Conservation (phyloP, 2,797 vertebrate species). For the Pempheris klunzingeri region DNA sequence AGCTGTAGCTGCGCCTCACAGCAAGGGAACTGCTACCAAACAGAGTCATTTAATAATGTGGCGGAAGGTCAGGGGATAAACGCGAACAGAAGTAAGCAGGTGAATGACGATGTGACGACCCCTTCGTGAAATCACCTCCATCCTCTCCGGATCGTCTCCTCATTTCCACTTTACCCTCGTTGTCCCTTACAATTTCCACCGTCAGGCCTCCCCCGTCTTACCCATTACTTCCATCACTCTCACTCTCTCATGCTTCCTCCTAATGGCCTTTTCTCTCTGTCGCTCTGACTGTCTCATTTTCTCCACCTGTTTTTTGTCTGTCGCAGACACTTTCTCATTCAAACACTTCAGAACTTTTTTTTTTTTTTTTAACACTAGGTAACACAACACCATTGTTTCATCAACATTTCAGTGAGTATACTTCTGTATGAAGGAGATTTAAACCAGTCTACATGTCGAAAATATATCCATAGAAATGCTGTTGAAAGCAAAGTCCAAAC, state of each 20-base stretch:
- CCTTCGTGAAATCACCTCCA: neutral
- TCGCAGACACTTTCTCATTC: too few relatives aligned
- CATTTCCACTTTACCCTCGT: neutral
- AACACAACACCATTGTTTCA: neutral
- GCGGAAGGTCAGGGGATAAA: neutral
- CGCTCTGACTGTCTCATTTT: neutral
- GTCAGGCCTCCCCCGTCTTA: conserved; percentile 27
- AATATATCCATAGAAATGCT: neutral
- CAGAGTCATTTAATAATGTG: neutral
- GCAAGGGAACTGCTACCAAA: neutral
- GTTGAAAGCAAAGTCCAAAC: neutral
- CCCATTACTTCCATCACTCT: conserved; percentile 44
- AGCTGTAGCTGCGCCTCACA: neutral
- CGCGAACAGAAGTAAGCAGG: too few relatives aligned
- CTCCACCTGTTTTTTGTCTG: conserved; percentile 6
- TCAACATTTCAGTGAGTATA: neutral
- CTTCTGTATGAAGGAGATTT: neutral
- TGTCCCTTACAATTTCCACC: conserved; percentile 13
- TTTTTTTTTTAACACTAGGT: neutral
- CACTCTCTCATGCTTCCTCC: conserved; percentile 1
- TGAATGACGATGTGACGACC: neutral
- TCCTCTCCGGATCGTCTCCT: neutral
- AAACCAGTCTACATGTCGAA: neutral
- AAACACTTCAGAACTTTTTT: too few relatives aligned
- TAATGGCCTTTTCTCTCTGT: conserved; percentile 14